Evolutionary conservation across 1,140 invertebrate species (phyloP).

Genomic region (Hyphantria cunea): DNA sequence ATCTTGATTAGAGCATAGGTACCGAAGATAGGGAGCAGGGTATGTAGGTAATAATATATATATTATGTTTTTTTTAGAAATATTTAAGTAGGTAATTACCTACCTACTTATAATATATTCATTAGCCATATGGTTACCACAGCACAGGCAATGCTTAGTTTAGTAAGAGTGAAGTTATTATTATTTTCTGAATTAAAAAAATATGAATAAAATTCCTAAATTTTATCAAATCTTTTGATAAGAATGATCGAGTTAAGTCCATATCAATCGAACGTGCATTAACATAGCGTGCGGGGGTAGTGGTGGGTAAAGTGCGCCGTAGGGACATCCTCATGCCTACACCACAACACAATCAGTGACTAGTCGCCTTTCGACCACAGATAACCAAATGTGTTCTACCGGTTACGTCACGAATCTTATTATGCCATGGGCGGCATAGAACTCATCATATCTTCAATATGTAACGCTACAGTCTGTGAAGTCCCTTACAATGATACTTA

Average conservation of each 20-base stretch:
- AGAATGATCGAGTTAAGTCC: conserved; percentile 6
- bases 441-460: conserved; percentile 67
- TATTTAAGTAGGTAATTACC: too few relatives aligned
- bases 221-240: too few relatives aligned
- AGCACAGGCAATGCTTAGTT: too few relatives aligned
- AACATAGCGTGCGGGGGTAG: conserved; percentile 10
- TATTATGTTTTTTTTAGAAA: too few relatives aligned
- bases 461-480: conserved; percentile 68
- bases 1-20: too few relatives aligned
- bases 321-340: conserved; percentile 13
- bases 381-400: conserved; percentile 28
- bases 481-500: conserved; percentile 52
- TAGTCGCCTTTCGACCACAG: conserved; percentile 30
- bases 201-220: too few relatives aligned
- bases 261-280: conserved; percentile 16
- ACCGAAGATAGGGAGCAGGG: too few relatives aligned
- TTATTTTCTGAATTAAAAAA: too few relatives aligned
- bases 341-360: conserved; percentile 31
- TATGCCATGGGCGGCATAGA: conserved; percentile 64
- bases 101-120: too few relatives aligned
- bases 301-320: conserved; percentile 8
- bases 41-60: too few relatives aligned
- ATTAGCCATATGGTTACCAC: too few relatives aligned
- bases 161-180: too few relatives aligned
- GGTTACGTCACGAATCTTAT: conserved; percentile 3